phyloP scores from a whole-genome alignment of 2,888 invertebrate genomes.

The Laothoe populi region DNA sequence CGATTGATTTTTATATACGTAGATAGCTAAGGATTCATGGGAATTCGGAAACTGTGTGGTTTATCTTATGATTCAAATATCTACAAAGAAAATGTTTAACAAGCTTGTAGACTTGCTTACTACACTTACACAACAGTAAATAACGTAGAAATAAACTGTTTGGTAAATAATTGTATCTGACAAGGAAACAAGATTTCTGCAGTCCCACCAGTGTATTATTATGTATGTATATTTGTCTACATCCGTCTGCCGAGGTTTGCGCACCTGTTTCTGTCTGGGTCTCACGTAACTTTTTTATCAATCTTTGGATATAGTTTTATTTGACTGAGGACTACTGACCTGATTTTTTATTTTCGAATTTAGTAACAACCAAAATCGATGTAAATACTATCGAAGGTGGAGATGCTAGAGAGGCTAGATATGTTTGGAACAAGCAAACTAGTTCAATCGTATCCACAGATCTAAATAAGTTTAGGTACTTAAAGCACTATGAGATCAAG shows the following conservation, averaged over 20 bases:
- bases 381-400: too few species aligned
- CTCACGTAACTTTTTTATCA: neutral
- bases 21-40: too few species aligned
- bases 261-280: conserved; percentile 9
- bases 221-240: conserved; percentile 1
- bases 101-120: too few species aligned
- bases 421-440: too few species aligned
- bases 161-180: conserved; percentile 6
- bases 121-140: neutral
- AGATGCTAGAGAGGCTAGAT: too few species aligned
- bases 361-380: neutral
- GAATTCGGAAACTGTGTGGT: too few species aligned
- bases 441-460: too few species aligned
- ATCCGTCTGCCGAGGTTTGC: conserved; percentile 5
- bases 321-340: neutral
- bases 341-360: neutral
- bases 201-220: neutral
- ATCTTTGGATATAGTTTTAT: neutral
- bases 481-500: too few species aligned
- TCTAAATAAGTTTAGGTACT: too few species aligned
- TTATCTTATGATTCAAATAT: too few species aligned
- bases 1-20: too few species aligned
- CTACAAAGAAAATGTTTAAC: too few species aligned
- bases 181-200: conserved; percentile 3
- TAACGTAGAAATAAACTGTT: neutral